Percentiles rank a stretch among this genome's conserved stretches.
These are phyloP conservation scores for Pantelozetes paolii DNA, from an alignment of 2,888 invertebrate genomes.

Conservation along the genomic window DNA sequence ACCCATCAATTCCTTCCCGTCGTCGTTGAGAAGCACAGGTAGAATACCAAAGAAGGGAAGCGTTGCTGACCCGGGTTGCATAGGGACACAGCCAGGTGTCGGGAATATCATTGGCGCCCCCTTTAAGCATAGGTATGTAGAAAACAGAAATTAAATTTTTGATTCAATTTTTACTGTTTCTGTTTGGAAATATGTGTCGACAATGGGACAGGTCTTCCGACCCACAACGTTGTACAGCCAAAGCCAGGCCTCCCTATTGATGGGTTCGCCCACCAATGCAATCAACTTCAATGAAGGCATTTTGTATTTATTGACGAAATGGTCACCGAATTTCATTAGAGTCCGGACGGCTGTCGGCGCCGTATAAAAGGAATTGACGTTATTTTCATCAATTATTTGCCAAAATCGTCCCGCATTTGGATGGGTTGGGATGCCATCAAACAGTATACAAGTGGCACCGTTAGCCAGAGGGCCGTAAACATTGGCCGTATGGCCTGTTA, in stretches of 20 bases:
- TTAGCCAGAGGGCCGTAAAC: slow-evolving; percentile 93
- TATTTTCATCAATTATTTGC: slow-evolving; percentile 86
- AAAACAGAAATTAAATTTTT: neutral
- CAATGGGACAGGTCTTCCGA: slow-evolving; percentile 65
- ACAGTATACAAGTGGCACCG: slow-evolving; percentile 87
- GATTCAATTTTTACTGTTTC: slow-evolving; percentile 64
- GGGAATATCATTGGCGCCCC: slow-evolving; percentile 96
- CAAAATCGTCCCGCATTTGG: slow-evolving; percentile 91
- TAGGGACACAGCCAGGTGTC: slow-evolving; percentile 88
- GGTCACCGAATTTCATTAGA: slow-evolving; percentile 89
- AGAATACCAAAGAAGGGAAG: slow-evolving; percentile 98
- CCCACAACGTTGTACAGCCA: slow-evolving; percentile 73
- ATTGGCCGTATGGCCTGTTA: slow-evolving; percentile 85
- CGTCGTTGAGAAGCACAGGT: slow-evolving; percentile 79
- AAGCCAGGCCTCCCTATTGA: slow-evolving; percentile 95
- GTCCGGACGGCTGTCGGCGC: slow-evolving; percentile 96
- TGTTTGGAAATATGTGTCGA: slow-evolving; percentile 99
- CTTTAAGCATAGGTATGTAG: slow-evolving; percentile 42
- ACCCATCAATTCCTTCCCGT: slow-evolving; percentile 76
- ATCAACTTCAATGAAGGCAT: slow-evolving; percentile 68
- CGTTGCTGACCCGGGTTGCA: slow-evolving; percentile 91
- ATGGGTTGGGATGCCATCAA: slow-evolving; percentile 94
- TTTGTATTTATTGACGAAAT: slow-evolving; percentile 68
- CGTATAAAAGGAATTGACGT: slow-evolving; percentile 93
- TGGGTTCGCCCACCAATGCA: slow-evolving; percentile 97